phyloP scores from a whole-genome alignment of 2,888 invertebrate species.

The Epinotia bilunana region DNA sequence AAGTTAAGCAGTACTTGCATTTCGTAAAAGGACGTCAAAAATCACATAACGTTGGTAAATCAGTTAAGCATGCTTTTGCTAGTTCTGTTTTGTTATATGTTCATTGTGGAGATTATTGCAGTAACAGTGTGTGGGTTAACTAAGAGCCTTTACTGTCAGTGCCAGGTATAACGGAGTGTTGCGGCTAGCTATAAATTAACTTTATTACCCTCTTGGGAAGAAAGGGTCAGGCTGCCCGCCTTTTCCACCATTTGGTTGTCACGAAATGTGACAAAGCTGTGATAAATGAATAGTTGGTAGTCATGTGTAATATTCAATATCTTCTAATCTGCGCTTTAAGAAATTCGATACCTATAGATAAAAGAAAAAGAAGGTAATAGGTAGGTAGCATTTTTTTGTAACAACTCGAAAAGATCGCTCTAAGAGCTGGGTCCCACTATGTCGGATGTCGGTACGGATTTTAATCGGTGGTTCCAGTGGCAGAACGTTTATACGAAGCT shows the following conservation, averaged over 20 bases:
- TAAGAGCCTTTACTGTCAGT: neutral
- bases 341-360: conserved; percentile 19
- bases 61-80: no score
- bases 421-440: no score
- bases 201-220: conserved; percentile 25
- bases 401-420: no score
- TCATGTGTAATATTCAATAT: neutral
- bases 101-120: neutral
- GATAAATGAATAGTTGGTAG: neutral
- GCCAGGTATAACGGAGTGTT: neutral
- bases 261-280: neutral
- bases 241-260: neutral
- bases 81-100: no score
- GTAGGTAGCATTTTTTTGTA: no score
- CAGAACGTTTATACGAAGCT: no score
- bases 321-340: conserved; percentile 5
- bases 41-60: neutral
- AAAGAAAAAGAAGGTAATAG: conserved; percentile 4
- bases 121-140: neutral
- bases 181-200: conserved; percentile 13
- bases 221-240: conserved; percentile 5
- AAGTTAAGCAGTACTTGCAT: neutral
- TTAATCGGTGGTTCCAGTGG: no score
- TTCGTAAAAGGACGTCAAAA: neutral
- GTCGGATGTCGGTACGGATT: no score